phyloP scores from a whole-genome alignment of 2,888 invertebrate species.

The Stegophylla sp. region DNA sequence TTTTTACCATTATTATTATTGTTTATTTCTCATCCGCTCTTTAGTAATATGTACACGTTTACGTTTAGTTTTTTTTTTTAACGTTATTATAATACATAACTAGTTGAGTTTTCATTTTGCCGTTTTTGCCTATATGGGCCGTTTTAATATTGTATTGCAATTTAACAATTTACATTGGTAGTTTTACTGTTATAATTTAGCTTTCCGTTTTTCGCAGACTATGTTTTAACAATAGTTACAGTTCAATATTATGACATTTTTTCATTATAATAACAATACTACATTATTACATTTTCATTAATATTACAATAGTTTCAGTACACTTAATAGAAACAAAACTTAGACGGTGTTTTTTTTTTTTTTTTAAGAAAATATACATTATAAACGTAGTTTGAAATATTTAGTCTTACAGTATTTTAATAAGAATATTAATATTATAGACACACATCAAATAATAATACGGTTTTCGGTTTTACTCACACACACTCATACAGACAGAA shows the following conservation, averaged over 20 bases:
- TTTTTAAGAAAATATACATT: conserved; percentile 5
- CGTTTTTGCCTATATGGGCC: conserved; percentile 40
- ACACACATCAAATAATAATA: conserved; percentile 15
- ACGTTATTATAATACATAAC: neutral
- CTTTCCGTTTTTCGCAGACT: conserved; percentile 25
- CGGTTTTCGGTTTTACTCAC: conserved; percentile 57
- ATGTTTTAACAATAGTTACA: conserved; percentile 45
- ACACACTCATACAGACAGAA: conserved; percentile 37
- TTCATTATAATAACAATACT: conserved; percentile 31
- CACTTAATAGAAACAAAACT: conserved; percentile 14
- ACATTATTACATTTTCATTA: conserved; percentile 46
- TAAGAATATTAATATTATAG: conserved; percentile 24
- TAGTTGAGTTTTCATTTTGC: conserved; percentile 40
- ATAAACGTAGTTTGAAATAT: conserved; percentile 45
- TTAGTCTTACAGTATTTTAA: conserved; percentile 40
- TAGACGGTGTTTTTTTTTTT: conserved; percentile 34
- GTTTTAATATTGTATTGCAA: conserved; percentile 19
- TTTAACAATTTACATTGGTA: conserved; percentile 22
- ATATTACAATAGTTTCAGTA: conserved; percentile 44
- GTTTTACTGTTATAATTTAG: conserved; percentile 36
- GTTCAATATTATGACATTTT: conserved; percentile 8
- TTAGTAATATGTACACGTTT: conserved; percentile 17
- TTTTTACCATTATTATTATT: conserved; percentile 3
- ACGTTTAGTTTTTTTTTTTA: conserved; percentile 3
- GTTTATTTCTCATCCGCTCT: conserved; percentile 3